Base-by-base conservation (phyloP, 2,113 vertebrate genomes). In the Ceuthmochares aereus region DNA sequence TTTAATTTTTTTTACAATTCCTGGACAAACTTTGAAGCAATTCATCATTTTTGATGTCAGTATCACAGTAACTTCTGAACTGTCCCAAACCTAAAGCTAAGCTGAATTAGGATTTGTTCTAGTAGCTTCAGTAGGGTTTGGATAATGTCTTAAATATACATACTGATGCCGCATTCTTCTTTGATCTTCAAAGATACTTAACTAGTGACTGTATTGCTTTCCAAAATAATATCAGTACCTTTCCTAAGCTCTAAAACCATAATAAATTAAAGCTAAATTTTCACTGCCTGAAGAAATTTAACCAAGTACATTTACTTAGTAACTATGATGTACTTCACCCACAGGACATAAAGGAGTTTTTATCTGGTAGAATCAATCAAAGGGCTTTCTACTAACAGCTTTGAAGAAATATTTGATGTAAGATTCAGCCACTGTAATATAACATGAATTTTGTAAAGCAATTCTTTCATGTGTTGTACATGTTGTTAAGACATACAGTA, bases 111-210 rank as follows among this genome's bases (percentile, higher is more conserved):
- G 14, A 91, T 6, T 66, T 25, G 73, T 87, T 85, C 67, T 49
- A 32, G 20, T 62, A 67, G 55, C 55, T 83, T 90, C 51, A 63
- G 45, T 36, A 93, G 55, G 42, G 22, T 91, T 85, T 93, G 67
- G 49, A 59, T 90, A 93, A 95, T 26, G 76, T 93, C 82, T 91
- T 84, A 81, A 84, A 80, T 81, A 74, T 45, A 93, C 85, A 90
- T 59, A 90, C 45, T 32, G 29, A 51, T 69, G 63, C 27, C 79
- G 40, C 30, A 62, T 69, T 91, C 67, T 95, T 47, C 88, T 94
- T 88, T 91, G 62, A 91, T 86, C 72, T 84, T 76, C 52, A 45
- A 87, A 93, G 81, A 64, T 74, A 81, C 22, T 84, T 90, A 89
- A 89, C 84, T 89, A 90, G 81, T 9, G 18, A 64, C 77, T 78